Evolutionary conservation across 2,113 vertebrate genomes (phyloP).

Genomic region (Epinephelus cyanopodus): DNA sequence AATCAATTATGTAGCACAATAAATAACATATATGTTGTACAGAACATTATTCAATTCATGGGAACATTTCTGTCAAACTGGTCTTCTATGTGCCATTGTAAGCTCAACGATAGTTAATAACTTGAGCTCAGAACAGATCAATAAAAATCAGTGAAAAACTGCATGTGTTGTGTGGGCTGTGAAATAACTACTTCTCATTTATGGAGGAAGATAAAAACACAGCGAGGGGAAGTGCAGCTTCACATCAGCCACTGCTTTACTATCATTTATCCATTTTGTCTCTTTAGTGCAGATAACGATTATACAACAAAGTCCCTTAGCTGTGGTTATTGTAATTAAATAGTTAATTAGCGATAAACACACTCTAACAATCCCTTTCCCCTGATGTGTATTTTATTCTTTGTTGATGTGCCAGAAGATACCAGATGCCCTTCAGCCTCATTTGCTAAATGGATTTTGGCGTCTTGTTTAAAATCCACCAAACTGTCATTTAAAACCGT

Average conservation of each 20-base stretch:
- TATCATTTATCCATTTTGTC: not conserved
- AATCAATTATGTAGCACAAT: not conserved
- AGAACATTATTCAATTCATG: not conserved
- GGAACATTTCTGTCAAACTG: not conserved
- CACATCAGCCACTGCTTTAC: not conserved
- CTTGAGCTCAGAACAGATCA: not conserved
- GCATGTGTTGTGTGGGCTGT: not conserved
- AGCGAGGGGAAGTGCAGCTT: not conserved
- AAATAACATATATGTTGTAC: not conserved
- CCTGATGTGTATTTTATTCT: constrained; percentile 20
- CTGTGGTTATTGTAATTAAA: constrained; percentile 20
- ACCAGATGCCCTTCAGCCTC: not conserved
- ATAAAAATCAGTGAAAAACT: not conserved
- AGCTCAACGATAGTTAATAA: not conserved
- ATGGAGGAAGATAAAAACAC: not conserved
- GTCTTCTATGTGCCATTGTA: not conserved
- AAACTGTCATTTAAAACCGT: constrained; percentile 12
- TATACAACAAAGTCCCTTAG: not conserved
- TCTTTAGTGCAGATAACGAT: constrained; percentile 17
- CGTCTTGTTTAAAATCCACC: constrained; percentile 5
- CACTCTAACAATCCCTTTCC: not conserved
- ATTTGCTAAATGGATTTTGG: constrained; percentile 16
- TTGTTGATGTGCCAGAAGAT: constrained; percentile 32
- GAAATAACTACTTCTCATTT: not conserved
- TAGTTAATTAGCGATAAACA: constrained; percentile 45